phyloP scores from a whole-genome alignment of 2,797 vertebrate species.

The Lates japonicus region DNA sequence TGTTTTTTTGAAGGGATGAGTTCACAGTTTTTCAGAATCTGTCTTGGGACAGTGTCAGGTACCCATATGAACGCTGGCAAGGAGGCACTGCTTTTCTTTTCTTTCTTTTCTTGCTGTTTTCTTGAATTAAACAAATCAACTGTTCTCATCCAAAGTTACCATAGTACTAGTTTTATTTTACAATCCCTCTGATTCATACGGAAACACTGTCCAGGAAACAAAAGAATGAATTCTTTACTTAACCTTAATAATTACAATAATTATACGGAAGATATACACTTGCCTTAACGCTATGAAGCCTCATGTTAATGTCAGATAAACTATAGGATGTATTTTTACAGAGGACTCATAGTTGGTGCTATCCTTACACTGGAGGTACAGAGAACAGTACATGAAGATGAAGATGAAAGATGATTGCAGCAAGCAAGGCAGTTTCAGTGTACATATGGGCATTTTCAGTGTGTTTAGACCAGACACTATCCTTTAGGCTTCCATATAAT shows the following conservation, averaged over 20 bases:
- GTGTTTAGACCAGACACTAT: not conserved
- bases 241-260: not conserved
- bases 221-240: not conserved
- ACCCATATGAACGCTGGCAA: not conserved
- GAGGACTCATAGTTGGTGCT: not conserved
- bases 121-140: not conserved
- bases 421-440: not conserved
- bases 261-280: not conserved
- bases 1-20: not conserved
- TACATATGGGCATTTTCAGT: not conserved
- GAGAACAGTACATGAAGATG: not conserved
- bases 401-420: not conserved
- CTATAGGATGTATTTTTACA: not conserved
- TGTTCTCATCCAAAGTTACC: not conserved
- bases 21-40: not conserved
- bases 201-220: not conserved
- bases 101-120: not conserved
- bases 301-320: not conserved
- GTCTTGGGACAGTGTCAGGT: not conserved
- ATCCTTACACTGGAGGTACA: not conserved
- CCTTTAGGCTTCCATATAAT: not conserved
- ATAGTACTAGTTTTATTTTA: not conserved
- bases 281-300: not conserved
- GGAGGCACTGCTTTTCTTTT: no score
- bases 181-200: not conserved